These are phyloP conservation scores for Himalopsyche japonica DNA, from an alignment of 2,888 invertebrate species.

Conservation along the genomic window DNA sequence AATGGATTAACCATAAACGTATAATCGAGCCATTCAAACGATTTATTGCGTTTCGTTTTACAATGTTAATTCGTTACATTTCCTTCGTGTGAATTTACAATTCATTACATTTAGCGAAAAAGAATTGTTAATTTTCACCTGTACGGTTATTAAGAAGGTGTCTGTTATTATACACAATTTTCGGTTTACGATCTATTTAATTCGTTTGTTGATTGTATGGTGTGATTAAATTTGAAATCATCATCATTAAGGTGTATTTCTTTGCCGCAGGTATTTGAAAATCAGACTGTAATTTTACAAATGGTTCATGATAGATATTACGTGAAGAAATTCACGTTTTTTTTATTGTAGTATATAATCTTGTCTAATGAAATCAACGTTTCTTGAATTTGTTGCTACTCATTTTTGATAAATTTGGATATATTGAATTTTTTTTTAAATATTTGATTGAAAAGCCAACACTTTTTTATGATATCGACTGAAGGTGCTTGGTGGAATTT, in stretches of 20 bases:
- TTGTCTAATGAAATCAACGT: too few relatives aligned
- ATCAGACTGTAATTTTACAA: too few relatives aligned
- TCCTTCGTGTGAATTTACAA: background rate
- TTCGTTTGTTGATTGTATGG: background rate
- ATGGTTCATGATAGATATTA: too few relatives aligned
- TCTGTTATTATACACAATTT: background rate
- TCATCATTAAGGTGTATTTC: background rate
- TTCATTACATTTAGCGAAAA: background rate
- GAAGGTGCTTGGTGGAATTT: too few relatives aligned
- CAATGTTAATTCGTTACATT: background rate
- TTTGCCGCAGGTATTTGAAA: too few relatives aligned
- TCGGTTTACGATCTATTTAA: background rate
- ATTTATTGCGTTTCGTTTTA: background rate
- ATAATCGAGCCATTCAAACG: background rate
- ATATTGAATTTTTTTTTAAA: too few relatives aligned
- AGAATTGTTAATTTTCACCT: background rate
- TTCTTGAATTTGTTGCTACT: too few relatives aligned
- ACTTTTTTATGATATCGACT: too few relatives aligned
- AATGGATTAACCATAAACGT: background rate
- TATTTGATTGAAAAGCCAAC: too few relatives aligned
- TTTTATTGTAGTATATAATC: too few relatives aligned
- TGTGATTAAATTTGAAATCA: background rate
- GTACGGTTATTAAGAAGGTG: background rate
- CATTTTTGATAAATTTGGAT: too few relatives aligned
- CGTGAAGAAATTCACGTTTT: too few relatives aligned